These are phyloP conservation scores for Tenthredo distinguenda DNA, from an alignment of 2,888 invertebrate genomes.

Conservation along the genomic window DNA sequence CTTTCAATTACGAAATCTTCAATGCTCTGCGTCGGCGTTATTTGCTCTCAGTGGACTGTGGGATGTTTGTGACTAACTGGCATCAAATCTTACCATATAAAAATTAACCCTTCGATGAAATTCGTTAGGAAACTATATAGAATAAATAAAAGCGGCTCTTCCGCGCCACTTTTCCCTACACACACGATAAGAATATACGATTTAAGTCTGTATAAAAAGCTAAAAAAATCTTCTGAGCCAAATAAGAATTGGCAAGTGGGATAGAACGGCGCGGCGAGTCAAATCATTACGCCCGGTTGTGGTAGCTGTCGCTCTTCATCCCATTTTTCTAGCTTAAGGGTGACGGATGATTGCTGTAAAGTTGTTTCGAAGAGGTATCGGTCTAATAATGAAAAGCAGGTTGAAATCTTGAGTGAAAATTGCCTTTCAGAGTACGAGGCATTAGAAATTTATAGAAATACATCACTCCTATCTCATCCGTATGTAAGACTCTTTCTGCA, in stretches of 20 bases:
- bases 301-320: slow-evolving; percentile 6
- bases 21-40: too few relatives aligned
- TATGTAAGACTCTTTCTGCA: not conserved
- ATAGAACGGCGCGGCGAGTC: slow-evolving; percentile 22
- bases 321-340: not conserved
- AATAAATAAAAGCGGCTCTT: too few relatives aligned
- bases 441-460: slow-evolving; percentile 1
- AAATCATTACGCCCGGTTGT: not conserved
- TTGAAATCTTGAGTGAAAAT: not conserved
- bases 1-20: too few relatives aligned
- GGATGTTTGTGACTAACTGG: too few relatives aligned
- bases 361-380: not conserved
- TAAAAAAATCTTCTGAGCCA: not conserved
- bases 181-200: not conserved
- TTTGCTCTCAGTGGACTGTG: too few relatives aligned
- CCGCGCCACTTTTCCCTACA: too few relatives aligned
- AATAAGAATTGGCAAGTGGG: slow-evolving; percentile 25
- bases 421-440: not conserved
- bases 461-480: not conserved
- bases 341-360: not conserved
- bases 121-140: too few relatives aligned
- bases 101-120: too few relatives aligned
- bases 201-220: not conserved
- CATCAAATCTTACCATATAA: too few relatives aligned
- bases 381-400: not conserved